Conservation (phyloP, 2,113 vertebrate genomes). For the Axis porcinus region DNA sequence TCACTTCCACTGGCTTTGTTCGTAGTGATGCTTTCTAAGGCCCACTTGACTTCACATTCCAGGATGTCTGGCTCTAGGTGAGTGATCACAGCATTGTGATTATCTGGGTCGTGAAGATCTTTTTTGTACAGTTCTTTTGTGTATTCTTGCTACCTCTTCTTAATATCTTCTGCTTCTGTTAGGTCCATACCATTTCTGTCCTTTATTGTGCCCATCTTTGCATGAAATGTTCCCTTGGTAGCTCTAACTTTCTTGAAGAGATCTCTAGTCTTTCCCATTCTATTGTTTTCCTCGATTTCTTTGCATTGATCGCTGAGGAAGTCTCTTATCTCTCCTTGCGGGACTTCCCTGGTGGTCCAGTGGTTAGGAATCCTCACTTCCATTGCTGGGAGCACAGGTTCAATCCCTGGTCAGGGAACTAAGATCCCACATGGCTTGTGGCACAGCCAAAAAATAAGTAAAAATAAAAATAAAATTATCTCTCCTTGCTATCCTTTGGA, state of each 20-base stretch:
- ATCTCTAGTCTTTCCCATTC: neutral
- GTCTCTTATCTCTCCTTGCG: neutral
- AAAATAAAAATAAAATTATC: neutral
- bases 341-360: neutral
- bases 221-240: neutral
- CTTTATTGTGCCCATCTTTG: neutral
- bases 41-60: neutral
- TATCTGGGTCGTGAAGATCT: neutral
- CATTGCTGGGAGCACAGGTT: neutral
- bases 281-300: neutral
- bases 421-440: neutral
- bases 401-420: neutral
- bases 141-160: neutral
- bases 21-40: neutral
- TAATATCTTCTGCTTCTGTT: neutral
- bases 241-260: neutral
- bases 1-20: neutral
- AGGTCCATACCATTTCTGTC: neutral
- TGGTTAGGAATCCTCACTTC: neutral
- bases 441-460: neutral
- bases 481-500: neutral
- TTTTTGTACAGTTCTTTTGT: neutral
- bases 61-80: neutral
- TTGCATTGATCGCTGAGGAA: neutral
- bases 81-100: neutral